A percentile compares a stretch with the other conserved stretches of the same genome.
phyloP scores from a whole-genome alignment of 2,797 vertebrate species.

The Lagorchestes hirsutus region DNA sequence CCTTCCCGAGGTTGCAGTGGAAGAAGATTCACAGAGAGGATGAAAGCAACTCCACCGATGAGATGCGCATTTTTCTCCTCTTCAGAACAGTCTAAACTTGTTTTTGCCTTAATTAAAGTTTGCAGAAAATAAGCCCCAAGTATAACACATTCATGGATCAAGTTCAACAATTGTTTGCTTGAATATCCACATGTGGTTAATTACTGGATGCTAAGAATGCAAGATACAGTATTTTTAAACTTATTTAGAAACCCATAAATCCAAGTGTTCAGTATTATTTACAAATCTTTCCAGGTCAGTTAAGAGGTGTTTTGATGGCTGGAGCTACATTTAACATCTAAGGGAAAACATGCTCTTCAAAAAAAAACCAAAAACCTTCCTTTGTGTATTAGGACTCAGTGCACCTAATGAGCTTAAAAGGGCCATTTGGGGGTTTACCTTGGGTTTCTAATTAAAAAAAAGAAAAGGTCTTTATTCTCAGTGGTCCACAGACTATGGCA shows the following conservation, averaged over 20 bases:
- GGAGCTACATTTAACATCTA: constrained; percentile 26
- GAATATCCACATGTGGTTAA: constrained; percentile 40
- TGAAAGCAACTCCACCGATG: constrained; percentile 33
- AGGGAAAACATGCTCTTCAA: not conserved
- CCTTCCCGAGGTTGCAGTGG: constrained; percentile 53
- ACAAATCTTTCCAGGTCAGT: constrained; percentile 51
- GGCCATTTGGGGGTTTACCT: not conserved
- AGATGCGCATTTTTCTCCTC: constrained; percentile 25
- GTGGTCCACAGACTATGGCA: constrained; percentile 21
- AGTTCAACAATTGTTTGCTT: constrained; percentile 47
- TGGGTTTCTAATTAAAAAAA: not conserved
- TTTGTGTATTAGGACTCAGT: constrained; percentile 43
- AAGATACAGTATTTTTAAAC: constrained; percentile 54
- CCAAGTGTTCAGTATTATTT: constrained; percentile 40
- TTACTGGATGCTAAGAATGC: constrained; percentile 53
- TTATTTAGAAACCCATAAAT: constrained; percentile 46
- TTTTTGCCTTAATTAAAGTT: constrained; percentile 65
- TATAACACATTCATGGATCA: constrained; percentile 42
- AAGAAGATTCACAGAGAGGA: constrained; percentile 56
- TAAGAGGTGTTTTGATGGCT: constrained; percentile 25
- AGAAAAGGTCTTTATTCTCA: not conserved
- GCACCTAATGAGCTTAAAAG: constrained; percentile 36
- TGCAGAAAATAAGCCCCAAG: constrained; percentile 53
- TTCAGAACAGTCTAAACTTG: constrained; percentile 52
- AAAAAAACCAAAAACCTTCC: constrained; percentile 22